Percentiles rank a stretch among this genome's conserved stretches.
Conservation (phyloP, 2,113 vertebrate species). For the Phaethornis superciliosus region DNA sequence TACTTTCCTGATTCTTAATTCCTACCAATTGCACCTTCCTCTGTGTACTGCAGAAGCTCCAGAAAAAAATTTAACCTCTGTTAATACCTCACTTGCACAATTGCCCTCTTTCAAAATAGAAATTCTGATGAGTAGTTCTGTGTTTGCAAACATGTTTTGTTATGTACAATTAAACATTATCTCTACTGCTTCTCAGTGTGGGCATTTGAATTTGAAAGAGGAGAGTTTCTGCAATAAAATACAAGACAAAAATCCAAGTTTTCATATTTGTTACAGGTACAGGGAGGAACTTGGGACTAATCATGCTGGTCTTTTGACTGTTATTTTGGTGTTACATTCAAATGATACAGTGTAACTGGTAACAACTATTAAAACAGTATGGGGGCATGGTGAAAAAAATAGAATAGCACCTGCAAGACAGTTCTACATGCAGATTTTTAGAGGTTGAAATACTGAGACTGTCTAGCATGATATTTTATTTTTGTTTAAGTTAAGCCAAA, state of each 20-base stretch:
- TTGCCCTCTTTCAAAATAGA: constrained; percentile 7
- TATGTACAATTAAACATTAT: neutral
- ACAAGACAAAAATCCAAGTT: neutral
- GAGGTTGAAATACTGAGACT: constrained; percentile 18
- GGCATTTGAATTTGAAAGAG: neutral
- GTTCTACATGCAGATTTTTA: neutral
- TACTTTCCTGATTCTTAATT: constrained; percentile 38
- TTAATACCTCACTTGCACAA: constrained; percentile 29
- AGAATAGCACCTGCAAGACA: neutral
- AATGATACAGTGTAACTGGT: neutral
- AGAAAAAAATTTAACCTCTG: constrained; percentile 25
- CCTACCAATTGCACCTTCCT: constrained; percentile 58
- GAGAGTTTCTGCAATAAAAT: constrained; percentile 34
- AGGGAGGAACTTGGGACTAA: neutral
- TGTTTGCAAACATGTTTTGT: constrained; percentile 3
- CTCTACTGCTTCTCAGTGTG: neutral
- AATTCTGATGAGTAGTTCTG: neutral
- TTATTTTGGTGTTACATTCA: neutral
- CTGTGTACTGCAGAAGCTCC: constrained; percentile 34
- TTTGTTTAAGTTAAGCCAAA: neutral
- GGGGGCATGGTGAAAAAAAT: neutral
- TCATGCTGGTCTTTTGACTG: neutral
- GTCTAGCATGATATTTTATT: neutral
- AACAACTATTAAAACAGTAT: neutral
- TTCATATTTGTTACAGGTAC: neutral